Percentiles rank a stretch among this genome's conserved stretches.
These are phyloP conservation scores for Thamnophis sirtalis DNA, from an alignment of 2,113 vertebrate species.

Conservation along the genomic window DNA sequence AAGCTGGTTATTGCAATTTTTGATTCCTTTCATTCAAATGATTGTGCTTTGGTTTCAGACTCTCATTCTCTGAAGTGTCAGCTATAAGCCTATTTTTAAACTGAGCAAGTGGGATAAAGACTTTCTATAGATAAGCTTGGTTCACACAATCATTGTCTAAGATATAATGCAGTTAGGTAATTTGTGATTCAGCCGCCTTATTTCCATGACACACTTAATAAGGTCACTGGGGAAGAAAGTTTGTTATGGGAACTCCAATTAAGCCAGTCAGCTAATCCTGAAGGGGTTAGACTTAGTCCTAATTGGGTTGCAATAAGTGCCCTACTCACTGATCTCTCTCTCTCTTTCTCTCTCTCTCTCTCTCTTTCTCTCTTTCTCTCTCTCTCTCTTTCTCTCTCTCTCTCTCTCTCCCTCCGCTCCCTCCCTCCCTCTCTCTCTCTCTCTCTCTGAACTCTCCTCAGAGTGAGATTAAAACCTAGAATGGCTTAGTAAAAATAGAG, in stretches of 20 bases:
- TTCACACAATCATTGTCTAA: not conserved
- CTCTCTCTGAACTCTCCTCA: no score
- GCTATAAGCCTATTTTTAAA: not conserved
- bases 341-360: no score
- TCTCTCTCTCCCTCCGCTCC: no score
- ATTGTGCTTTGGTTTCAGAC: not conserved
- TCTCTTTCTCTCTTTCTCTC: no score
- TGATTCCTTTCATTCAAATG: not conserved
- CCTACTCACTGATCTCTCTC: not conserved
- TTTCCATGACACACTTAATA: not conserved
- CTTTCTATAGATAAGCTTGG: not conserved
- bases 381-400: no score
- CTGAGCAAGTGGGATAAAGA: not conserved
- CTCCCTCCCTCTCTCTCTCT: no score
- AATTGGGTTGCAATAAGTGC: not conserved
- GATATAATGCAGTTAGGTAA: not conserved
- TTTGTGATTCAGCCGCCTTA: not conserved
- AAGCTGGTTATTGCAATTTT: not conserved
- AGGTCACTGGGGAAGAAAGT: not conserved
- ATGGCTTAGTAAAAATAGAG: not conserved
- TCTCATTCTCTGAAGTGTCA: not conserved
- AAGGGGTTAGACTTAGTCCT: not conserved
- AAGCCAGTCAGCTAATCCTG: not conserved
- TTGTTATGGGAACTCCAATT: not conserved
- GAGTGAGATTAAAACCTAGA: not conserved